Evolutionary conservation across 2,113 vertebrate species (phyloP).

Genomic region (Casuarius casuarius): DNA sequence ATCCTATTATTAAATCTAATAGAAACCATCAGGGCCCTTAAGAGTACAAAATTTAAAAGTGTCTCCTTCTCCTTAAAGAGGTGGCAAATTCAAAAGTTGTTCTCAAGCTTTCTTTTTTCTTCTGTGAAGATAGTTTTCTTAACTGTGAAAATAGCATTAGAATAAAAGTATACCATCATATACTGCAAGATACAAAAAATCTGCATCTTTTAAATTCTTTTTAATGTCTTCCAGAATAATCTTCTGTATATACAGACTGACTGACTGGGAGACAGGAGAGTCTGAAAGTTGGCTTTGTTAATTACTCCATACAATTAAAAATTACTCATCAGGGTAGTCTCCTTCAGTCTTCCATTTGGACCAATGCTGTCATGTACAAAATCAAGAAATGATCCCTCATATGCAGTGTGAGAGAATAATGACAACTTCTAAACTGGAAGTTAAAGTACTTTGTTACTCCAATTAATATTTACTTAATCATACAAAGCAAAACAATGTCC

Average conservation of each 20-base stretch:
- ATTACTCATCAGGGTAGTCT: neutral
- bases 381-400: neutral
- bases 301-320: neutral
- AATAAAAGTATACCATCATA: neutral
- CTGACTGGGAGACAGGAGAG: neutral
- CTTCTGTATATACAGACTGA: neutral
- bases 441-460: neutral
- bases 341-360: neutral
- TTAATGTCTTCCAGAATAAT: neutral
- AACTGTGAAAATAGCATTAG: neutral
- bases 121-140: neutral
- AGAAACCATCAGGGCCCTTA: neutral
- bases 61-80: neutral
- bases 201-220: neutral
- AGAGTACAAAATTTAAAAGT: neutral
- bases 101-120: neutral
- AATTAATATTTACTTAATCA: neutral
- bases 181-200: neutral
- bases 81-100: neutral
- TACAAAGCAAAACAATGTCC: neutral
- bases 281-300: neutral
- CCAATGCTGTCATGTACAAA: neutral
- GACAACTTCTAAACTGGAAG: neutral
- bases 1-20: neutral
- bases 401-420: neutral